phyloP scores from a whole-genome alignment of 37 sponge, comb jelly and placozoan species.

The Lycopodina hypogea region DNA sequence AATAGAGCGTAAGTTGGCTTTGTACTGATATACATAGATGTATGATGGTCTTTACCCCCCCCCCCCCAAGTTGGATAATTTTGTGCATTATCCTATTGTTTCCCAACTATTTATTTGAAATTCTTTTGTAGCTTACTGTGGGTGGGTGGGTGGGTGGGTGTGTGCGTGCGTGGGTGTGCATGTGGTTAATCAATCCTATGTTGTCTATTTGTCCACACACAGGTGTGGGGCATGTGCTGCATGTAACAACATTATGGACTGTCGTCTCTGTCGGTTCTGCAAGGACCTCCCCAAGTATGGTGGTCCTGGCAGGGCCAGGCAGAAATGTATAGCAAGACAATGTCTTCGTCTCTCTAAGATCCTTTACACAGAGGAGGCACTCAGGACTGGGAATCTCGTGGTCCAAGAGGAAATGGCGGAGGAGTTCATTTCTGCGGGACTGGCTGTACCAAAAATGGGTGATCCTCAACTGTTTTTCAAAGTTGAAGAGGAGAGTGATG shows the following conservation, averaged over 20 bases:
- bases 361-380: conserved; percentile 47
- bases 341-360: conserved; percentile 62
- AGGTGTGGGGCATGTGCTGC: conserved; percentile 74
- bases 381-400: background rate
- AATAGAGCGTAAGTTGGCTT: conserved; percentile 30
- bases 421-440: conserved; percentile 25
- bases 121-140: too few relatives aligned
- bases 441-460: background rate
- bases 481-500: background rate
- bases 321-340: conserved; percentile 84
- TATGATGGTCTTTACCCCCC: too few relatives aligned
- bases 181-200: too few relatives aligned
- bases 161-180: too few relatives aligned
- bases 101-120: too few relatives aligned
- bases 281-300: conserved; percentile 88
- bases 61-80: too few relatives aligned
- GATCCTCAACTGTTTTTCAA: background rate
- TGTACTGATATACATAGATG: too few relatives aligned
- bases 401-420: conserved; percentile 36
- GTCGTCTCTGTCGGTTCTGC: conserved; percentile 76
- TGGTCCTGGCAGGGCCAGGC: conserved; percentile 62
- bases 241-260: conserved; percentile 60
- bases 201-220: background rate
- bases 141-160: too few relatives aligned
- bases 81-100: too few relatives aligned